Percentiles rank a stretch among this genome's conserved stretches.
Conservation (phyloP, 2,113 vertebrate genomes). For the Oncorhynchus mykiss region DNA sequence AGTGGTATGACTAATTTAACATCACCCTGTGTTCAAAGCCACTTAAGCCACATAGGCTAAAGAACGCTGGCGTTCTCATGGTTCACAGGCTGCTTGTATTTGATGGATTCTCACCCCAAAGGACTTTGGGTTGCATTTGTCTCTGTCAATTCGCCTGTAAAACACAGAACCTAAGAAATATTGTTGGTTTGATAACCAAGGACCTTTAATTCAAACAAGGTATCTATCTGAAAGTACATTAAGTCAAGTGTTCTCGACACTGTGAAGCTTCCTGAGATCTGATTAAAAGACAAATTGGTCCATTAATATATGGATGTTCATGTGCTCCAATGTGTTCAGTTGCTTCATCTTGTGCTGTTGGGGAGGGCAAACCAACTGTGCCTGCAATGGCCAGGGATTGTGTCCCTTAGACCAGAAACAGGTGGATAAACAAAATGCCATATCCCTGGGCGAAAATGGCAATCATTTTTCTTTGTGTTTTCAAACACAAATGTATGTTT, state of each 20-base stretch:
- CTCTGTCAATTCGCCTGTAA: background rate
- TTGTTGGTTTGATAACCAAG: no score
- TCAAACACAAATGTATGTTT: background rate
- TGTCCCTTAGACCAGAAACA: conserved; percentile 27
- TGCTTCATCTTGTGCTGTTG: background rate
- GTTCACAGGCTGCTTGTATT: background rate
- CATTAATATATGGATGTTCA: background rate
- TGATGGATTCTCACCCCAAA: background rate
- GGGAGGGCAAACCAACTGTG: no score
- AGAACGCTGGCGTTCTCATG: no score
- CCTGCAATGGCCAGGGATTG: no score
- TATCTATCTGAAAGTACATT: background rate
- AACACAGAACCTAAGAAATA: background rate
- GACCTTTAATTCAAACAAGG: background rate
- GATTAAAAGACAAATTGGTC: background rate
- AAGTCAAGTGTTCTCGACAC: no score
- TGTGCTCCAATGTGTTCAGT: no score
- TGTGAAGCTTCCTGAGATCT: no score
- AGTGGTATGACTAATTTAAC: background rate
- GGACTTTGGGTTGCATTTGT: background rate
- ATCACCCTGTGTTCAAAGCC: no score
- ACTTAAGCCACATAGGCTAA: no score
- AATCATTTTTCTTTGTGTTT: conserved; percentile 37
- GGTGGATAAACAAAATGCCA: conserved; percentile 46
- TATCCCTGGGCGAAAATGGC: conserved; percentile 31